Evolutionary conservation across 2,888 invertebrate species (phyloP).

Genomic region (Muschampia staudingeri): DNA sequence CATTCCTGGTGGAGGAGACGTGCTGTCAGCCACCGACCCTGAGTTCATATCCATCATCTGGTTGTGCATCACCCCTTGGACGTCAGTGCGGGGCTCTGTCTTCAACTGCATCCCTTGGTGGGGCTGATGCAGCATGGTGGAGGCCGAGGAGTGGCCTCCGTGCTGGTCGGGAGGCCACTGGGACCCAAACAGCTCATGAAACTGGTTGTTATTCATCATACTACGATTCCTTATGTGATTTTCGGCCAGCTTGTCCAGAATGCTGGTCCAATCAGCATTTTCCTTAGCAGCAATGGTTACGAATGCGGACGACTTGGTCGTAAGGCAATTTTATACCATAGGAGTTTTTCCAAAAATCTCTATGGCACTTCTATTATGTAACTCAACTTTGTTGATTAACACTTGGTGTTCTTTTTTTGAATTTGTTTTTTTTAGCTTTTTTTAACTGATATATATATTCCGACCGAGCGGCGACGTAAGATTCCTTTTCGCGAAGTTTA

Average conservation of each 20-base stretch:
- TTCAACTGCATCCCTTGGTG: slow-evolving; percentile 83
- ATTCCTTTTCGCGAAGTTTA: slow-evolving; percentile 89
- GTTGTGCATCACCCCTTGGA: slow-evolving; percentile 80
- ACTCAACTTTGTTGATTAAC: slow-evolving; percentile 85
- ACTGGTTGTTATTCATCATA: slow-evolving; percentile 88
- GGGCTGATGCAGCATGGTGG: slow-evolving; percentile 86
- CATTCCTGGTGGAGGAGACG: slow-evolving; percentile 91
- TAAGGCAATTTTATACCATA: slow-evolving; percentile 88
- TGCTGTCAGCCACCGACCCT: slow-evolving; percentile 91
- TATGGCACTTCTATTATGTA: slow-evolving; percentile 82
- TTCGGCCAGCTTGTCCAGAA: slow-evolving; percentile 78
- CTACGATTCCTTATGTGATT: slow-evolving; percentile 78
- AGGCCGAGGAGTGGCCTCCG: slow-evolving; percentile 87
- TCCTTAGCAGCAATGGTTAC: slow-evolving; percentile 60
- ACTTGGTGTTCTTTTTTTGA: slow-evolving; percentile 67
- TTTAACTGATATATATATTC: slow-evolving; percentile 87
- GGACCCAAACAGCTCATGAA: slow-evolving; percentile 88
- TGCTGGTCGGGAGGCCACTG: slow-evolving; percentile 90
- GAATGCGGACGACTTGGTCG: slow-evolving; percentile 83
- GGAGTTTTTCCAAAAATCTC: slow-evolving; percentile 77
- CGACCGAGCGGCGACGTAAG: slow-evolving; percentile 85
- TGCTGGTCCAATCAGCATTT: slow-evolving; percentile 88
- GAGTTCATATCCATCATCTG: slow-evolving; percentile 85
- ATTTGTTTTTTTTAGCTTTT: slow-evolving; percentile 59
- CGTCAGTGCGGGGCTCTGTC: slow-evolving; percentile 83